These are phyloP conservation scores for Drosophila anomelani DNA, from an alignment of 2,888 invertebrate species.

Conservation along the genomic window DNA sequence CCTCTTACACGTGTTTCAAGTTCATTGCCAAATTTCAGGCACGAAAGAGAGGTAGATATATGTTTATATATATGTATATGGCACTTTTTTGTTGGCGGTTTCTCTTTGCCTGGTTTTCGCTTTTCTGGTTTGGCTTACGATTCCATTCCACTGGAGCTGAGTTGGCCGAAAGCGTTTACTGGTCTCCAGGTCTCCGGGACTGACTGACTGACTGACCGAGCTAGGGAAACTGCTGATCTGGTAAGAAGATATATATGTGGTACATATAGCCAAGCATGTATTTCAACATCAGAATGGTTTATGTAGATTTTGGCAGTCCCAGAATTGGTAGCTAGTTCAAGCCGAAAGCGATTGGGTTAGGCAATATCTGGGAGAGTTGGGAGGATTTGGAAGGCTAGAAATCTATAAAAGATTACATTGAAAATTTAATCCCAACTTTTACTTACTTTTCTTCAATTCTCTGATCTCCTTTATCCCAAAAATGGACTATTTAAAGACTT, in stretches of 20 bases:
- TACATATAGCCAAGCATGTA: background rate
- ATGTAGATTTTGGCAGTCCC: constrained; percentile 16
- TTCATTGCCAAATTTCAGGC: constrained; percentile 80
- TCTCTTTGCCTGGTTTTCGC: constrained; percentile 52
- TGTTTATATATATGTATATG: constrained; percentile 9
- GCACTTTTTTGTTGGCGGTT: constrained; percentile 17
- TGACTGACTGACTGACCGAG: constrained; percentile 61
- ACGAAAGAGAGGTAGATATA: constrained; percentile 4
- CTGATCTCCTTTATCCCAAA: background rate
- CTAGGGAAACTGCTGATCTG: constrained; percentile 44
- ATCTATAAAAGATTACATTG: too few species aligned
- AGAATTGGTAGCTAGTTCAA: constrained; percentile 24
- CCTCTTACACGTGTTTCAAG: constrained; percentile 80
- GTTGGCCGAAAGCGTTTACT: constrained; percentile 44
- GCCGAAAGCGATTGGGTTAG: constrained; percentile 35
- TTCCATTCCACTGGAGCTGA: constrained; percentile 32
- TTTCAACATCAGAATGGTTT: constrained; percentile 23
- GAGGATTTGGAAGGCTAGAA: too few species aligned
- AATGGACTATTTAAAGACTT: constrained; percentile 26
- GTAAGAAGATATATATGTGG: constrained; percentile 19
- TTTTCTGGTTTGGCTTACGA: constrained; percentile 57
- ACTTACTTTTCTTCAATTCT: background rate
- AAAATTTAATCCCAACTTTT: background rate
- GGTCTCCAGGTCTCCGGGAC: constrained; percentile 24
- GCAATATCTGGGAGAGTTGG: background rate